phyloP scores from a whole-genome alignment of 2,888 invertebrate species.

The Meteorus colon region DNA sequence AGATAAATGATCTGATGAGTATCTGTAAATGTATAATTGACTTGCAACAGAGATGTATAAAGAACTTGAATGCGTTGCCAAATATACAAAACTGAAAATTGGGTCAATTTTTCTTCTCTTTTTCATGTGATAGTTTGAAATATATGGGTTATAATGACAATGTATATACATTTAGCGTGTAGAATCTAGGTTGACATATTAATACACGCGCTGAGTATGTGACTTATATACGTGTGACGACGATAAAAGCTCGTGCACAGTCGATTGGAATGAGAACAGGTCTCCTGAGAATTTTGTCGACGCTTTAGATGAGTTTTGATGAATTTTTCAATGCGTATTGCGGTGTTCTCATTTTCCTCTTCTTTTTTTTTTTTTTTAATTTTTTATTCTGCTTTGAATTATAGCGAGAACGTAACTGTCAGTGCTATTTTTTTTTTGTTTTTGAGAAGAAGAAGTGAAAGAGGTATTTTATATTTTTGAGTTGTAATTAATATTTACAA shows the following conservation, averaged over 20 bases:
- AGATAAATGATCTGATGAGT: slow-evolving; percentile 6
- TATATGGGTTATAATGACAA: slow-evolving; percentile 53
- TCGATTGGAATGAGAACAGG: slow-evolving; percentile 34
- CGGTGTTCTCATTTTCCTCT: slow-evolving; percentile 21
- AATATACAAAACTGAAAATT: slow-evolving; percentile 56
- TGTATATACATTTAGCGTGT: slow-evolving; percentile 46
- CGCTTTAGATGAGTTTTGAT: slow-evolving; percentile 31
- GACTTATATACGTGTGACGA: slow-evolving; percentile 10
- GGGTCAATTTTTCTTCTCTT: slow-evolving; percentile 53
- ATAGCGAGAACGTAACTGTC: background rate
- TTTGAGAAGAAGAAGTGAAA: too few species aligned
- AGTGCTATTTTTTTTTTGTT: background rate
- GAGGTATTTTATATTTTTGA: too few species aligned
- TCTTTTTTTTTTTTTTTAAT: background rate
- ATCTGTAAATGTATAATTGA: background rate
- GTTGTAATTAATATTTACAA: too few species aligned
- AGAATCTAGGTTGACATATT: slow-evolving; percentile 59
- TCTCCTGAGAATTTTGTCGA: slow-evolving; percentile 27
- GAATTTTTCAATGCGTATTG: slow-evolving; percentile 33
- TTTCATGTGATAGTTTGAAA: slow-evolving; percentile 42
- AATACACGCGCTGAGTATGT: slow-evolving; percentile 48
- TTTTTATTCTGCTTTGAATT: slow-evolving; percentile 1
- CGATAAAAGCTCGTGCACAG: slow-evolving; percentile 27
- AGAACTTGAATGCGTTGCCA: slow-evolving; percentile 54
- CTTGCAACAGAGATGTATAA: slow-evolving; percentile 3